These are phyloP conservation scores for Zaprionus lineosus DNA, from an alignment of 2,888 invertebrate species.

Conservation along the genomic window DNA sequence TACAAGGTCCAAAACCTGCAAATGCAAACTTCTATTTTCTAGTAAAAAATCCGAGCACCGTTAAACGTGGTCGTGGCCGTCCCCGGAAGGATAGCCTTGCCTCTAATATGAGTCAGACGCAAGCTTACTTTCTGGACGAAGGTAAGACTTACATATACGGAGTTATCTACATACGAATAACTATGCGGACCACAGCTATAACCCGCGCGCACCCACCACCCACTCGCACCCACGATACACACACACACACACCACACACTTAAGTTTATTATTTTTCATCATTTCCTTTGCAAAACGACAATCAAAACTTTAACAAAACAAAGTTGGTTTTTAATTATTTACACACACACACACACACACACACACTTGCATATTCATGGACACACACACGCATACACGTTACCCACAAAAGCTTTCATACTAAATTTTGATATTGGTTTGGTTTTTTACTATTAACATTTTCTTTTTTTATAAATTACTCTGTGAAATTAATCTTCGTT, in stretches of 20 bases:
- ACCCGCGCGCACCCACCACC: slow-evolving; percentile 14
- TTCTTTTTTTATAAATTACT: background rate
- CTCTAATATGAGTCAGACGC: slow-evolving; percentile 84
- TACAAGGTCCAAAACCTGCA: slow-evolving; percentile 23
- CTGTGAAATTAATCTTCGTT: slow-evolving; percentile 9
- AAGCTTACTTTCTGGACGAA: slow-evolving; percentile 89
- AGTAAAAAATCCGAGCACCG: slow-evolving; percentile 83
- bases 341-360: slow-evolving; percentile 2
- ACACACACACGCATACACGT: slow-evolving; percentile 15
- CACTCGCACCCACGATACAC: slow-evolving; percentile 5
- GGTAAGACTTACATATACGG: slow-evolving; percentile 83
- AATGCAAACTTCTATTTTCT: slow-evolving; percentile 72
- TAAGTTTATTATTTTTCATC: background rate
- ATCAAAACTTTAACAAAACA: background rate
- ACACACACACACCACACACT: slow-evolving; percentile 5
- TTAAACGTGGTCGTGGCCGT: slow-evolving; percentile 86
- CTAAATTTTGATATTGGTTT: slow-evolving; percentile 38
- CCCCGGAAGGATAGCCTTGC: slow-evolving; percentile 84
- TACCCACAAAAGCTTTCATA: slow-evolving; percentile 30
- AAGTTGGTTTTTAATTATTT: background rate
- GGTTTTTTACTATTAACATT: slow-evolving; percentile 16
- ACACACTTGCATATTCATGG: too few relatives aligned
- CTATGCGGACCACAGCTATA: slow-evolving; percentile 42
- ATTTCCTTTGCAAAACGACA: background rate
- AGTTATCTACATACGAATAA: slow-evolving; percentile 34